Percentiles rank a stretch among this genome's conserved stretches.
phyloP scores from a whole-genome alignment of 2,113 vertebrate species.

The Spea multiplicata region DNA sequence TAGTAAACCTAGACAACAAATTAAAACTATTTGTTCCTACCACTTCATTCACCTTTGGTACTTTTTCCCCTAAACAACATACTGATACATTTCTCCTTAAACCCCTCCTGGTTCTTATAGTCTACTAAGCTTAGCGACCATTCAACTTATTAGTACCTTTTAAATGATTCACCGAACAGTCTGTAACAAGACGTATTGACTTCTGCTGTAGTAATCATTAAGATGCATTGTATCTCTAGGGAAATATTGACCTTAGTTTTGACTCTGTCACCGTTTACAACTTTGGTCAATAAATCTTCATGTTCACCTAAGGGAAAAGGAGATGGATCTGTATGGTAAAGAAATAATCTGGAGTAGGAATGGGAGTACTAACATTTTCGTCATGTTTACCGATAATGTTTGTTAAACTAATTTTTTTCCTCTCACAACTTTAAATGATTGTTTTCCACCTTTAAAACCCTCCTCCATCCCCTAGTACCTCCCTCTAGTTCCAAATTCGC shows the following conservation, averaged over 20 bases:
- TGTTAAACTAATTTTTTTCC: too few relatives aligned
- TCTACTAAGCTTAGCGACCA: background rate
- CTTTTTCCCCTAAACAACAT: too few relatives aligned
- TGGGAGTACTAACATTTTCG: background rate
- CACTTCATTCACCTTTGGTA: too few relatives aligned
- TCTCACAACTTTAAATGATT: too few relatives aligned
- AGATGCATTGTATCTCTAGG: conserved; percentile 47
- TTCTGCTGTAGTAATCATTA: conserved; percentile 47
- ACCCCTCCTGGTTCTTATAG: background rate
- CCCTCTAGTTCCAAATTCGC: too few relatives aligned
- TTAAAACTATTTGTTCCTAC: too few relatives aligned
- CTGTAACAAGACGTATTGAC: conserved; percentile 46
- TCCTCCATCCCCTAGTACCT: too few relatives aligned
- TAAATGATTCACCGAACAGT: conserved; percentile 44
- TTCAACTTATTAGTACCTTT: conserved; percentile 44
- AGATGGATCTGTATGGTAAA: conserved; percentile 28
- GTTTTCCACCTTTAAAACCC: too few relatives aligned
- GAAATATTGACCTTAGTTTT: conserved; percentile 50
- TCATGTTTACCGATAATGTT: conserved; percentile 1
- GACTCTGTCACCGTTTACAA: conserved; percentile 49
- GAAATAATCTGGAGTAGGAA: conserved; percentile 1
- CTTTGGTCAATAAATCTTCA: conserved; percentile 50
- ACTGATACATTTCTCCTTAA: background rate
- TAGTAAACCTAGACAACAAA: too few relatives aligned
- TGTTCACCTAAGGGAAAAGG: conserved; percentile 42